Base-by-base conservation (phyloP, 2,888 invertebrate genomes). In the Melanostoma scalare region DNA sequence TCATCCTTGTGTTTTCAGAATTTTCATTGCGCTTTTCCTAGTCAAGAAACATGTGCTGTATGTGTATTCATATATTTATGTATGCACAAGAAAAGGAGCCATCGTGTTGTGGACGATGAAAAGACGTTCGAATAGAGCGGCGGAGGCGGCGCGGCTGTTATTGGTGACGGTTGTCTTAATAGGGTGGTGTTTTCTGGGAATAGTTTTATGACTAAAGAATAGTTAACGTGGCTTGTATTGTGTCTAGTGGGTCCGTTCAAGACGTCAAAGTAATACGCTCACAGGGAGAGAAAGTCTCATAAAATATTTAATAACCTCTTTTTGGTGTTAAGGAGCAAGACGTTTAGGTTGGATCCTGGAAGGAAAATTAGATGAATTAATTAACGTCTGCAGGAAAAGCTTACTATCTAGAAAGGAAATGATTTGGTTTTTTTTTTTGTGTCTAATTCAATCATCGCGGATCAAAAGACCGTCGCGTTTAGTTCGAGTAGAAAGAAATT, bases 1-100 rank as follows among this genome's bases (percentile, higher is more conserved):
- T 67, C 38, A 52, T 60, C 60, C 48, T 68, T 55, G 73, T 42
- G 6, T 60, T 35, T 69, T 80, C 50, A 75, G 44, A 55, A 58
- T 61, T 79, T 63, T 74, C 42, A 52, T 40, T 69, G 55, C 10
- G 48, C 30, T 69, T 55, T 65, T 48, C 48, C 9, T 6, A 8
- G 0, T 33, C 5, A 5, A 9, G 33, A 10, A 35, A 8, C 50
- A 20, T 30, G 33, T 35, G 48, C 20, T 20, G 20, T 20, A 20
- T 20, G 20, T 20, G 20, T 20, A 20, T 20, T 20, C 20, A 20
- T 20, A 20, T 20, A 20, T 20, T 38, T 48, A 10, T 63, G 50
- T 63, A 61, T 61, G 61, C 61, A 61, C 36, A 61, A 10, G 20
- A 30, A 9, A 48, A 63, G 58, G 46, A 35, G 50, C 50, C 31